Base-by-base conservation (phyloP, 2,797 vertebrate species). In the Chelidonichthys spinosus region DNA sequence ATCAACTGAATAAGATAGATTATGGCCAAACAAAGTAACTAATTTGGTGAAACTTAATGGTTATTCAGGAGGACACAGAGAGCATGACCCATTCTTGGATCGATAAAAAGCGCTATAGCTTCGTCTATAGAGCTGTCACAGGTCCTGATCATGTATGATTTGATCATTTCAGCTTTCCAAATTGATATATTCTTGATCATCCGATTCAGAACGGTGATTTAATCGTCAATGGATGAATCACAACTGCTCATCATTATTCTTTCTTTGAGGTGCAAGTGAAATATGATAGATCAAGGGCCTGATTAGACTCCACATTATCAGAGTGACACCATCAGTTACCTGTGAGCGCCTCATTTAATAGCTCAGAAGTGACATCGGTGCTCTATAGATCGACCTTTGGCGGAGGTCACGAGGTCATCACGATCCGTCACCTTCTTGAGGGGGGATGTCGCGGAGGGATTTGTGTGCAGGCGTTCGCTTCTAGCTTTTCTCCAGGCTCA, bases 371-470 rank as follows among this genome's bases (percentile, higher is more conserved):
- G 35, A 53, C 61, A 18, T 69, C 35, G 11, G 32, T 47, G 43
- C 62, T 3, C 61, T 53, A 42, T 3, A 39, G 75, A 63, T 82
- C 63, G 59, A 25, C 58, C 63, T 76, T 50, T 50, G 40, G 32
- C 63, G 49, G 53, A 74, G 76, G 83, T 87, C 78, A 75, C 10
- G n/a, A 72, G 85, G 85, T 85, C 82, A 81, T 59, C 80, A 76
- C 11, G 71, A 84, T 87, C 68, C 36, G 32, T 46, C 63, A 36
- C 72, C 77, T 73, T 68, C 76, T 82, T 62, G 32, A 56, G 55
- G 55, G 75, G 13, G 14, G 15, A 25, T 25, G 69, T 77, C 78
- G 35, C 56, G 11, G 11, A 1, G 47, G 76, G 86, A 82, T 92
- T 87, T 90, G 74, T 69, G 56, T 55, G 47, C 70, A 81, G 64